These are phyloP conservation scores for Phenganax stokvisi DNA, from an alignment of 92 coral and sea anemone species.

Conservation along the genomic window DNA sequence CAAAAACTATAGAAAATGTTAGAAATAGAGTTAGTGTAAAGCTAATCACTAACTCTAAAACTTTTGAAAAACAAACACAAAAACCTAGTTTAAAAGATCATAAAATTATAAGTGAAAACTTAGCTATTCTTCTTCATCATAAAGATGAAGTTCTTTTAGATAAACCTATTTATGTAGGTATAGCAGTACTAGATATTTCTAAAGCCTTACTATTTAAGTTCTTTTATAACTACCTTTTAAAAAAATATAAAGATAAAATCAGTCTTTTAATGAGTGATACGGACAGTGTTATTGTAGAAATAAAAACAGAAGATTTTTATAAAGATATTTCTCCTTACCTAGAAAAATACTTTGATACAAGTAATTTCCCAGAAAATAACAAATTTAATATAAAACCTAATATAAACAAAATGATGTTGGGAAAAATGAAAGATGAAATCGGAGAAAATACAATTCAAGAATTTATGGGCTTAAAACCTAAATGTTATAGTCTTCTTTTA, in stretches of 20 bases:
- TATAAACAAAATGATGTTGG: not conserved
- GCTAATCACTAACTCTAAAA: not conserved
- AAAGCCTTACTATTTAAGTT: not conserved
- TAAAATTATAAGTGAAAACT: not conserved
- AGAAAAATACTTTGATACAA: constrained; percentile 11
- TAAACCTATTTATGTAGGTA: not conserved
- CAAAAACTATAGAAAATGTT: not conserved
- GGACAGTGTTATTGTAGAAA: not conserved
- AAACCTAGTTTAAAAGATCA: not conserved
- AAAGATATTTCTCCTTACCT: not conserved
- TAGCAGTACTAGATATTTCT: not conserved
- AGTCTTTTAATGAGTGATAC: not conserved
- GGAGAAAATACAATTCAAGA: not conserved
- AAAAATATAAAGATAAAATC: not conserved
- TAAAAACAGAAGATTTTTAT: not conserved
- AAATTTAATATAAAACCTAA: not conserved
- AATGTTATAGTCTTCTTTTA: not conserved
- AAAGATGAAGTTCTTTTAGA: not conserved
- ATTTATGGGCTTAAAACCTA: not conserved
- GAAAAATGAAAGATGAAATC: not conserved
- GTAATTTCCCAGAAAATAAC: not conserved
- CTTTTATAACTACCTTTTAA: not conserved
- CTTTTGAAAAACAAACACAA: not conserved
- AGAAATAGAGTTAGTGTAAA: not conserved
- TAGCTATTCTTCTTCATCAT: not conserved